Percentiles rank a stretch among this genome's conserved stretches.
Conservation (phyloP, 2,888 invertebrate genomes). For the Limnephilus auricula region DNA sequence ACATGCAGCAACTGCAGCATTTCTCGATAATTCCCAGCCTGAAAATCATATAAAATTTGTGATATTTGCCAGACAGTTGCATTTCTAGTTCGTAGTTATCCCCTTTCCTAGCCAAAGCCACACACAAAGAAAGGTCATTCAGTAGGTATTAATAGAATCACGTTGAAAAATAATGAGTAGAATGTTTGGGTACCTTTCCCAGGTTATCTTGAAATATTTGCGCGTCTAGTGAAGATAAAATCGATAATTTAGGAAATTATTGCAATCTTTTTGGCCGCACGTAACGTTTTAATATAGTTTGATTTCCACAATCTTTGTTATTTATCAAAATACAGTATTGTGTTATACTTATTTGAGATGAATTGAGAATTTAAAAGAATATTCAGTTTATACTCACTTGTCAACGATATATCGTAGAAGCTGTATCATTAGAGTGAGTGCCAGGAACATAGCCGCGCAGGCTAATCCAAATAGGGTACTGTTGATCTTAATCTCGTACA, state of each 20-base stretch:
- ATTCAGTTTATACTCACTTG: slow-evolving; percentile 78
- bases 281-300: too few relatives aligned
- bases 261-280: too few relatives aligned
- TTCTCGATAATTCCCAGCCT: slow-evolving; percentile 86
- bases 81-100: background rate
- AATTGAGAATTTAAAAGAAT: background rate
- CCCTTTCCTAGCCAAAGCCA: background rate
- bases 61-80: background rate
- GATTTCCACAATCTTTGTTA: too few relatives aligned
- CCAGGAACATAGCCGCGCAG: slow-evolving; percentile 88
- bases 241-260: background rate
- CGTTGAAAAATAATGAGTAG: background rate
- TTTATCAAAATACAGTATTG: background rate
- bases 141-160: background rate
- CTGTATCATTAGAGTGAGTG: slow-evolving; percentile 88
- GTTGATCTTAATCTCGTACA: slow-evolving; percentile 89
- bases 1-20: slow-evolving; percentile 89
- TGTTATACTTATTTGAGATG: background rate
- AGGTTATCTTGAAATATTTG: background rate
- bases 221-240: background rate
- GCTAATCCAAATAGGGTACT: slow-evolving; percentile 90
- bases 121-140: background rate
- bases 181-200: slow-evolving; percentile 7
- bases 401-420: slow-evolving; percentile 83
- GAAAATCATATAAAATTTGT: slow-evolving; percentile 69